Base-by-base conservation (phyloP, 1,140 invertebrate species). In the Yoshiicerus persimilis region DNA sequence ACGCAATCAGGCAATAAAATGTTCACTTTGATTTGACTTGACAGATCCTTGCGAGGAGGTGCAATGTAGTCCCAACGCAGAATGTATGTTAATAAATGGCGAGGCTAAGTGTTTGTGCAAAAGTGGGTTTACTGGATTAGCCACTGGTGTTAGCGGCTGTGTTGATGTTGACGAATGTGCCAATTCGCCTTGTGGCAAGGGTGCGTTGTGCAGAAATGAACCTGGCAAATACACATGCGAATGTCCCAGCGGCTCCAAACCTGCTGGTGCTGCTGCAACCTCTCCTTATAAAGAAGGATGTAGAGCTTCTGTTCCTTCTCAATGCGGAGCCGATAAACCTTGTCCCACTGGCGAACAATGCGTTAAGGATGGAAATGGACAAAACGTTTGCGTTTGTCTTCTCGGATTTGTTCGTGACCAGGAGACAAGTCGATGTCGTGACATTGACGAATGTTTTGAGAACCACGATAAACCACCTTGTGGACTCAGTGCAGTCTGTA, bases 11-110 rank as follows among this genome's bases (percentile, higher is more conserved):
- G 25, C 25, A 70, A 32, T n/a, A n/a, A n/a, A n/a, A n/a, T 70
- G 66, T 70, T 83, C 20, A 34, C 32, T n/a, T 41, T 23, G 23
- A 23, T n/a, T 36, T 56, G 56, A 47, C 47, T 64, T 64, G 20
- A 86, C 91, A 97, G 96, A 98, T 95, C 97, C 97, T 0, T 98
- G 97, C 92, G 97, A 98, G 93, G 94, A 95, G 70, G 92, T 97
- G 16, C 94, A 94, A 62, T 98, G 97, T 92, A 96, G 96, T 87
- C 95, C 96, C 23, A 97, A 98, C 92, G 96, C 97, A 4, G 96
- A 97, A 90, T 98, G 97, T 92, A 96, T 97, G 94, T 91, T 98
- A 16, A 94, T 96, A 41, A 96, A 97, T 91, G 95, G 96, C 89
- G 93, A 95, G 90, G 96, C 97, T 0, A 96, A 96, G 90, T 98